Evolutionary conservation across 2,888 invertebrate genomes (phyloP), one percentile per base, ranked within the genome.

Genomic region (Imbricaverruca yamaguchii): DNA sequence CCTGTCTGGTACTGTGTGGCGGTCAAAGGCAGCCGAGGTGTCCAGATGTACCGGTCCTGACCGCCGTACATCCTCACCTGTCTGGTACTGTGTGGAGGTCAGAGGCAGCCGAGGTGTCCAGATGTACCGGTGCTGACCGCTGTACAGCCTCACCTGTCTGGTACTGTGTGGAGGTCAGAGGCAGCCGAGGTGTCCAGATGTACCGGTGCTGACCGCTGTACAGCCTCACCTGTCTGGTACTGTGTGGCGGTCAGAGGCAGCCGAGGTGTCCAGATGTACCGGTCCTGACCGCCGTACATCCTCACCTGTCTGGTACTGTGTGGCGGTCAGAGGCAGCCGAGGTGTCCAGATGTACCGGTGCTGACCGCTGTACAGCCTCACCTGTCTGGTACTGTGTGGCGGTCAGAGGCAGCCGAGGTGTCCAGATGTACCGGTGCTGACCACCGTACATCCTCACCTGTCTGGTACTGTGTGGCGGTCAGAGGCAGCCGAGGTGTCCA

Each of bases 221-320:
- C 2, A 39, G 2, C 15, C 77, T 12, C 53, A 77, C 77, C 80
- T 25, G 65, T 69, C 59, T 80, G 63, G 23, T 61, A 77, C 81
- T 85, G 91, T 86, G 92, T 94, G 15, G 93, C 94, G 86, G 91
- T 90, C 4, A 94, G 85, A 11, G 93, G 89, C 0, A 96, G 94
- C 80, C 86, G 85, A 11, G 84, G 82, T 53, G 84, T 82, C 23
- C 83, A 81, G 39, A 84, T 84, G 81, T 86, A 86, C 55, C 84
- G 83, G 21, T 86, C 83, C n/a, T 82, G 83, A 6, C 83, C 91
- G 90, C 88, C 86, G 84, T 92, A 86, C 2, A 1, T 1, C 13
- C 74, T 18, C 39, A 53, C 74, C 80, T 63, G 63, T 55, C 56
- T 57, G 65, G 65, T 65, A 65, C 23, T 65, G 23, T 6, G 18